Base-by-base conservation (phyloP, 2,113 vertebrate species). In the Triplophysa tibetana region DNA sequence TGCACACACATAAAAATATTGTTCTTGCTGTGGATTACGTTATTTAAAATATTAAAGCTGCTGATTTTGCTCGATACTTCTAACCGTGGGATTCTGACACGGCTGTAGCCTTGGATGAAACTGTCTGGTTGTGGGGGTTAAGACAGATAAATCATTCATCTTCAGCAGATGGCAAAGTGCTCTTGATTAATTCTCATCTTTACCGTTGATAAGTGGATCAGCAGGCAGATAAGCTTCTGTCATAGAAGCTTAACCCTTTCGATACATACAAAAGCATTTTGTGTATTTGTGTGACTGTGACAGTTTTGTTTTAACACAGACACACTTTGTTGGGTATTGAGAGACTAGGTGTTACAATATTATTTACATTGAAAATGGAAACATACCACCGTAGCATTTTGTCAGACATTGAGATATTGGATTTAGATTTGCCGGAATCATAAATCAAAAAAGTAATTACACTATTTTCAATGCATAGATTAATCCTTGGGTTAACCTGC, bases 111-210 rank as follows among this genome's bases (percentile, higher is more conserved):
- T 62, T 45, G 60, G 17, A 17, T 56, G 41, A 43, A 75, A 26
- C 17, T n/a, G 13, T 38, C 38, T 48, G 23, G n/a, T 67, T 66
- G 70, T 69, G 29, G 54, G n/a, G 72, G 62, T 74, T 62, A 69
- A 79, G 56, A 65, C 43, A 72, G 64, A 85, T 81, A 52, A 83
- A 82, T 80, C 80, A 85, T 84, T 78, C 77, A 80, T 82, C 73
- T 85, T 85, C 52, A 83, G 64, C 84, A 83, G 84, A 81, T 83
- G 81, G 84, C 60, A 77, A 78, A 78, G 63, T 66, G 75, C 63
- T 69, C 48, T 62, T 66, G 75, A 78, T 83, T 84, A 73, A 52
- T 77, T 73, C 54, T 81, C 69, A 52, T 77, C 74, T 81, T 80
- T 79, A 78, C 50, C 73, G 63, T 74, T 54, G 64, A 64, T 75